Percentiles rank a stretch among this genome's conserved stretches.
phyloP scores from a whole-genome alignment of 1,140 invertebrate genomes.

The Caenorhabditis latens region DNA sequence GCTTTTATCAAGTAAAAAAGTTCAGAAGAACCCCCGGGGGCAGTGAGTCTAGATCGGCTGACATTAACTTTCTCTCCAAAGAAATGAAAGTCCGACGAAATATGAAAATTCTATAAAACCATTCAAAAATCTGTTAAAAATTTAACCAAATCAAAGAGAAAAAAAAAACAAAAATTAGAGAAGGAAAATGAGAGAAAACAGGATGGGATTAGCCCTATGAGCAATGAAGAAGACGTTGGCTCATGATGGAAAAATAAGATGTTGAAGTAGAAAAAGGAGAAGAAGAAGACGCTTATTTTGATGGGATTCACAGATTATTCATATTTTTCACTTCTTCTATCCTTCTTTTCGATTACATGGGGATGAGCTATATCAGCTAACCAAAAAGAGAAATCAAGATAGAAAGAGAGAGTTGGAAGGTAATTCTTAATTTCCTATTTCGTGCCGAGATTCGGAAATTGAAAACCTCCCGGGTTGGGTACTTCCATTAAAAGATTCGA shows the following conservation, averaged over 20 bases:
- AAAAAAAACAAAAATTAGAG: conserved; percentile 6
- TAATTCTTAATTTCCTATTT: not conserved
- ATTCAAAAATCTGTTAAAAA: not conserved
- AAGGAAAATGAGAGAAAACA: conserved; percentile 13
- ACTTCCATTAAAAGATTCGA: too few relatives aligned
- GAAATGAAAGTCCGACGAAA: not conserved
- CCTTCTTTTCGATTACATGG: not conserved
- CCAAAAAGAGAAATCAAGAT: not conserved
- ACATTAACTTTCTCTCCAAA: not conserved
- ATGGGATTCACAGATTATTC: conserved; percentile 48
- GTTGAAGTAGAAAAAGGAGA: not conserved
- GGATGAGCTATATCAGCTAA: not conserved
- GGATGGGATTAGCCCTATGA: conserved; percentile 49
- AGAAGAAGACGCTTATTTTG: conserved; percentile 33
- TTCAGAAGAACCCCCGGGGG: not conserved
- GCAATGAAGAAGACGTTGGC: conserved; percentile 23
- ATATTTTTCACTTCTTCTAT: conserved; percentile 10
- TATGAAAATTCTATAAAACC: not conserved
- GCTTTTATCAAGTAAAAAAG: conserved; percentile 24
- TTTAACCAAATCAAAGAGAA: not conserved
- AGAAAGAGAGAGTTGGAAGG: not conserved
- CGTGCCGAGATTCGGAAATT: not conserved
- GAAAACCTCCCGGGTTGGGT: not conserved
- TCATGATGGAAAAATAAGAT: not conserved
- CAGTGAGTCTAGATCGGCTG: not conserved